Base-by-base conservation (phyloP, 2,113 vertebrate species). In the Amazona guildingii region DNA sequence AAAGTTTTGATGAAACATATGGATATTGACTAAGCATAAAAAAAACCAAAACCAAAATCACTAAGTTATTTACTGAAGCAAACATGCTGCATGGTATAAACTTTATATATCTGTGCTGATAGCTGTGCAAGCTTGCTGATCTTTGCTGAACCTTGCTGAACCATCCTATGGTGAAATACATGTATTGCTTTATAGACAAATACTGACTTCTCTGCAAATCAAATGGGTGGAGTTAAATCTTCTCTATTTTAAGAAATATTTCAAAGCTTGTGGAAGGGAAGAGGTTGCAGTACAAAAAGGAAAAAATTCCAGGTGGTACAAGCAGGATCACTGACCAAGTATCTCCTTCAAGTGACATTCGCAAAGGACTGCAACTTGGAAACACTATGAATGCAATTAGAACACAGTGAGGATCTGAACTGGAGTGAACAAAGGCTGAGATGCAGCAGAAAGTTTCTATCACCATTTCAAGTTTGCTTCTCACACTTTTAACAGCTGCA, bases 401-500 rank as follows among this genome's bases (percentile, higher is more conserved):
- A 86, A 88, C 2, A 2, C 35, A 73, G 46, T 41, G 68, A 88
- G 59, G 11, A 86, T 86, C 61, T 46, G 73, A 17, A 51, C 28
- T 77, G 46, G 31, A 92, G 44, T 1, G 8, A 94, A 74, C n/a
- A 81, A 80, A 88, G 61, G 37, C 61, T 92, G 88, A 79, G 41
- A 84, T 29, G 49, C 27, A 69, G 67, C 6, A 80, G 52, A 83
- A 90, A 72, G 55, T 84, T 86, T 86, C 55, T 78, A 59, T 64
- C 59, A 37, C 23, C 37, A 75, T 86, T 94, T 78, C 23, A 77
- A 46, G 35, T 87, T 91, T 90, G 57, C 35, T 85, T 95, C 83
- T 94, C 83, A 90, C 51, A 86, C 9, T 80, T 61, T 46, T 51
- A 88, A 51, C 55, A 84, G 69, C 86, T 95, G 68, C 77, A 69